These are phyloP conservation scores for Leptinotarsa undecemlineata DNA, from an alignment of 1,140 invertebrate species.

Conservation along the genomic window DNA sequence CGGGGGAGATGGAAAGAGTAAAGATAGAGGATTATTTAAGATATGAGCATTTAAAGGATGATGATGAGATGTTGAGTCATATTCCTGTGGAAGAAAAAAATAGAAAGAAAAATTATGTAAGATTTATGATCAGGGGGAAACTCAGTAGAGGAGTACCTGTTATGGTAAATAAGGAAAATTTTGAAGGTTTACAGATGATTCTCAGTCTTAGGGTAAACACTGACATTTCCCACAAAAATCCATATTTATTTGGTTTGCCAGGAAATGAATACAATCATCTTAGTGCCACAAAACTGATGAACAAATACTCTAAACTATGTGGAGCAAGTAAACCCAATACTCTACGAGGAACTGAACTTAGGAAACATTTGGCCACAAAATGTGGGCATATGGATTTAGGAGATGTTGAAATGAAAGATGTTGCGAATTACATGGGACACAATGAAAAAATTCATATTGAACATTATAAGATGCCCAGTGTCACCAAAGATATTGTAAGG, in stretches of 20 bases:
- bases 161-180: background rate
- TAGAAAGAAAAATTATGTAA: background rate
- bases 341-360: conserved; percentile 8
- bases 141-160: background rate
- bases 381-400: background rate
- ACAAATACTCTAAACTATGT: background rate
- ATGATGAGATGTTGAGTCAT: background rate
- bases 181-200: background rate
- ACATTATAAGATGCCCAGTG: conserved; percentile 1
- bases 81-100: background rate
- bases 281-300: background rate
- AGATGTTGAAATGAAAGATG: conserved; percentile 9
- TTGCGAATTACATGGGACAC: conserved; percentile 6
- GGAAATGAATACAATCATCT: conserved; percentile 1
- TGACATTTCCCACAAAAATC: background rate
- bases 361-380: conserved; percentile 12
- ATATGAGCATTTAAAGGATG: background rate
- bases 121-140: conserved; percentile 7
- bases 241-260: conserved; percentile 6
- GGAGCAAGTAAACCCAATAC: conserved; percentile 1
- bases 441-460: conserved; percentile 2
- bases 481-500: background rate
- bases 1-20: background rate
- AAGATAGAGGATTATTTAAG: background rate
- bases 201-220: background rate